Evolutionary conservation across 1,140 invertebrate species (phyloP).

Genomic region (Drosophila lowei): DNA sequence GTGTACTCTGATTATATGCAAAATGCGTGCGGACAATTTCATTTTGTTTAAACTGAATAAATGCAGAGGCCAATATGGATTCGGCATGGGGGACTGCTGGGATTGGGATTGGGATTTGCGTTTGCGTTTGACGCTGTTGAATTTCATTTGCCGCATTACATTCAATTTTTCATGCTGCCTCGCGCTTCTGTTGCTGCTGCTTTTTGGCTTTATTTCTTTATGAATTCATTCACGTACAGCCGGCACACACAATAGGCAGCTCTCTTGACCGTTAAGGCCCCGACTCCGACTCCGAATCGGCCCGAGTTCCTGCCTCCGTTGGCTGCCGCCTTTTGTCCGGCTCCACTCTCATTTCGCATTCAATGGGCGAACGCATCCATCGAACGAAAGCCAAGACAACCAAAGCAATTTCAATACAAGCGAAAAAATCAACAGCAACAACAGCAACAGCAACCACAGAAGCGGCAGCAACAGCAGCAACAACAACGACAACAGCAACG

Average conservation of each 20-base stretch:
- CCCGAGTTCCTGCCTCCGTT: constrained; percentile 34
- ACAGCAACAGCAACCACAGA: neutral
- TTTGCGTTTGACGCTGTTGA: constrained; percentile 43
- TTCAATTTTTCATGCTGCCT: constrained; percentile 70
- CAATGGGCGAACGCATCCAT: constrained; percentile 73
- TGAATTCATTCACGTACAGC: constrained; percentile 75
- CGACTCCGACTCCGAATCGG: neutral
- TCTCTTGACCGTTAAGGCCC: constrained; percentile 68
- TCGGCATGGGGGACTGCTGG: constrained; percentile 45
- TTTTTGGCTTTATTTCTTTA: constrained; percentile 45
- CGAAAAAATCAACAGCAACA: constrained; percentile 57
- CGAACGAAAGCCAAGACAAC: constrained; percentile 74
- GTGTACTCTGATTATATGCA: constrained; percentile 58
- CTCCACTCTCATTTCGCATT: constrained; percentile 72
- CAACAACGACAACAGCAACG: neutral
- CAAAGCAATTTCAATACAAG: constrained; percentile 78
- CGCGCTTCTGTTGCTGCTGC: constrained; percentile 36
- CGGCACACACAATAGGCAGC: constrained; percentile 37
- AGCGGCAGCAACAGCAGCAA: constrained; percentile 1
- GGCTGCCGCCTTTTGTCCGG: constrained; percentile 35
- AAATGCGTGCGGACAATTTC: constrained; percentile 75
- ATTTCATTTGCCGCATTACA: constrained; percentile 76
- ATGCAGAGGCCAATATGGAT: constrained; percentile 51
- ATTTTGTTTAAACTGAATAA: constrained; percentile 70
- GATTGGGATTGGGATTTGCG: constrained; percentile 51